Conservation (phyloP, 1,140 invertebrate genomes). For the Zaprionus ornatus region DNA sequence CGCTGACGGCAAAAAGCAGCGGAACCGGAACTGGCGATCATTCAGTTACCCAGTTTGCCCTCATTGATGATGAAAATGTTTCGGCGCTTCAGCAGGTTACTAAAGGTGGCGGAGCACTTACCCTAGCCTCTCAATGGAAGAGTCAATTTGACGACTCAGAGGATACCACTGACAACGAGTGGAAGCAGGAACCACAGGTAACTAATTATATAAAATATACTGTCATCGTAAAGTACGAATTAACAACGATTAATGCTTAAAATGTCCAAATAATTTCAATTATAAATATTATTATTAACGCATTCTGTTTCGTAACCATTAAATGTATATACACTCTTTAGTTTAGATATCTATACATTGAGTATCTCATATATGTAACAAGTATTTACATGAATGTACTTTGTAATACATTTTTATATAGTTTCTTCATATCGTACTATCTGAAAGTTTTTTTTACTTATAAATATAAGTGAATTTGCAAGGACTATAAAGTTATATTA, state of each 20-base stretch:
- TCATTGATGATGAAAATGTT: constrained; percentile 96
- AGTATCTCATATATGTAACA: neutral
- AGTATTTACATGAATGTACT: too few species aligned
- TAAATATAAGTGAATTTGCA: too few species aligned
- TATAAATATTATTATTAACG: neutral
- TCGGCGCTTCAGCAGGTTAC: constrained; percentile 94
- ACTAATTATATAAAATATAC: neutral
- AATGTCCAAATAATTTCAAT: constrained; percentile 47
- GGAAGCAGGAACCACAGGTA: constrained; percentile 90
- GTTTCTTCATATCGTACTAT: too few species aligned
- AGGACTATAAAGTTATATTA: neutral
- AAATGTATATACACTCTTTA: neutral
- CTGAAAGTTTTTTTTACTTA: too few species aligned
- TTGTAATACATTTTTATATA: too few species aligned
- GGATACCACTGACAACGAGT: constrained; percentile 95
- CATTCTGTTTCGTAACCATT: neutral
- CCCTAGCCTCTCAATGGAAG: constrained; percentile 95
- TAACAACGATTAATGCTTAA: constrained; percentile 48
- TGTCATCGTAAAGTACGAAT: neutral
- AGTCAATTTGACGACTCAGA: constrained; percentile 97
- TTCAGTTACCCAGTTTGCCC: constrained; percentile 92
- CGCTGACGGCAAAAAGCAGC: constrained; percentile 70
- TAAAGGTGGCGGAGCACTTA: constrained; percentile 90
- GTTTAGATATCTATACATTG: neutral
- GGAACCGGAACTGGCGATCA: constrained; percentile 84